These are phyloP conservation scores for Tipula helvola DNA, from an alignment of 2,888 invertebrate species.

Conservation along the genomic window DNA sequence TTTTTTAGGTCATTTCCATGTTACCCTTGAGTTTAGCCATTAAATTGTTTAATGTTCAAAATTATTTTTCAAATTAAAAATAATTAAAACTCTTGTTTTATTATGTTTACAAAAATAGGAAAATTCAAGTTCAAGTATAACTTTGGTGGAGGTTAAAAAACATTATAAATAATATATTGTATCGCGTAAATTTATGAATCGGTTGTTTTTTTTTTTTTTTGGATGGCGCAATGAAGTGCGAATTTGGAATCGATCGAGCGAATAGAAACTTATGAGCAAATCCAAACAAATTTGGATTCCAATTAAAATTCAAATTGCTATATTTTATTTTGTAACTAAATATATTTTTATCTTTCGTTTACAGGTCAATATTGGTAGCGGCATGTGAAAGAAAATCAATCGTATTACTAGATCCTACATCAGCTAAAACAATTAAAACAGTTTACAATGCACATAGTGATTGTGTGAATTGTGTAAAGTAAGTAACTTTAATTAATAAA, in stretches of 20 bases:
- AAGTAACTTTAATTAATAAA: slow-evolving; percentile 25
- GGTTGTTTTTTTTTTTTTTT: too few relatives aligned
- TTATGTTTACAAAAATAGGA: not conserved
- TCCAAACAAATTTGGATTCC: too few relatives aligned
- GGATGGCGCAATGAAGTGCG: too few relatives aligned
- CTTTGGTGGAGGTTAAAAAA: not conserved
- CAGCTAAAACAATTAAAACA: slow-evolving; percentile 57
- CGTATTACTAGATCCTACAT: slow-evolving; percentile 75
- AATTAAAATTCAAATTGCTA: too few relatives aligned
- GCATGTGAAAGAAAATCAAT: slow-evolving; percentile 85
- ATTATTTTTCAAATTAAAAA: not conserved
- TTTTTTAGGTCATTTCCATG: not conserved
- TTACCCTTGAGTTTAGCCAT: not conserved
- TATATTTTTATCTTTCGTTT: not conserved
- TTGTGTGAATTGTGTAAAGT: slow-evolving; percentile 91
- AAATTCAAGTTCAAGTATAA: not conserved
- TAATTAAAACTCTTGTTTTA: not conserved
- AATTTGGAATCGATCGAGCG: too few relatives aligned
- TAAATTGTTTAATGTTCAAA: not conserved
- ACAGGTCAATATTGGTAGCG: slow-evolving; percentile 68
- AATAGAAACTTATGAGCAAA: too few relatives aligned
- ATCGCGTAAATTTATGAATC: too few relatives aligned
- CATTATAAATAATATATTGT: too few relatives aligned
- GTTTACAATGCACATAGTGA: slow-evolving; percentile 74
- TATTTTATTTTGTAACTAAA: not conserved